Evolutionary conservation across 2,888 invertebrate genomes (phyloP).

Genomic region (Buathra laborator): DNA sequence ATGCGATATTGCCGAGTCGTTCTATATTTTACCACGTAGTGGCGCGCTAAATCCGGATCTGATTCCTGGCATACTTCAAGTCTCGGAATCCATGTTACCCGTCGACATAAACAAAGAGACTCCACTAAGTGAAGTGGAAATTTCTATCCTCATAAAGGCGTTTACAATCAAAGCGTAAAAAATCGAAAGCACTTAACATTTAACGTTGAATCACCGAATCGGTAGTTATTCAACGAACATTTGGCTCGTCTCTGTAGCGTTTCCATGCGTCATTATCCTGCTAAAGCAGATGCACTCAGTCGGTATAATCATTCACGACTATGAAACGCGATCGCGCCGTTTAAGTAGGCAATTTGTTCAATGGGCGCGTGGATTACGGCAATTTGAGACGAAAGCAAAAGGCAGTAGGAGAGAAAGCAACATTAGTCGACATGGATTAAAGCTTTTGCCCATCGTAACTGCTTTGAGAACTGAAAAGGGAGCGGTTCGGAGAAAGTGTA

Average conservation of each 20-base stretch:
- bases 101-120: no score
- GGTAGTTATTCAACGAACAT: constrained; percentile 24
- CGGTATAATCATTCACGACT: constrained; percentile 64
- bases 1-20: no score
- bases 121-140: background rate
- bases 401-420: constrained; percentile 46
- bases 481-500: background rate
- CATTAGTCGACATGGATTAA: constrained; percentile 53
- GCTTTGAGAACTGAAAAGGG: background rate
- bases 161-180: constrained; percentile 2
- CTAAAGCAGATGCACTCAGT: constrained; percentile 64
- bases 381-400: constrained; percentile 61
- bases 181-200: constrained; percentile 37
- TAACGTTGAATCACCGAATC: background rate
- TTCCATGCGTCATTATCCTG: constrained; percentile 60
- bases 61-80: no score
- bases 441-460: constrained; percentile 37
- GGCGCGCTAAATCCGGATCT: no score
- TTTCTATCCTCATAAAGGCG: background rate
- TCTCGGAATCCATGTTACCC: no score
- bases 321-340: constrained; percentile 63
- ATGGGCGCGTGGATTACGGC: constrained; percentile 67
- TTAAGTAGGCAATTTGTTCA: constrained; percentile 66
- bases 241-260: constrained; percentile 42
- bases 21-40: no score